phyloP scores from a whole-genome alignment of 2,888 invertebrate genomes.

The Acronicta aceris region DNA sequence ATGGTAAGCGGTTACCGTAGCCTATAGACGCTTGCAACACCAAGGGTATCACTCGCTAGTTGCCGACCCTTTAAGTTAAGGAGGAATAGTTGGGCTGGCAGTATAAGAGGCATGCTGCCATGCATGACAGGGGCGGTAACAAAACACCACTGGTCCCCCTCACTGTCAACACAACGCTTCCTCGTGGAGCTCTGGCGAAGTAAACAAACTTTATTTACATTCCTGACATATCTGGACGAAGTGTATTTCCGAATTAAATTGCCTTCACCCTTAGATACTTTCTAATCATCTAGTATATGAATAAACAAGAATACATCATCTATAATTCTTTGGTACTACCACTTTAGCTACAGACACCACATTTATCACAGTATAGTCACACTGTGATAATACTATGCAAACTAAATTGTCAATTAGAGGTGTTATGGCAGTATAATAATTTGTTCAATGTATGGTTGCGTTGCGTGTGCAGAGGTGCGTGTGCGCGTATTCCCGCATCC shows the following conservation, averaged over 20 bases:
- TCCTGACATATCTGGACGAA: neutral
- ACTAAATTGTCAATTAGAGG: conserved; percentile 54
- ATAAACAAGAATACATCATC: conserved; percentile 5
- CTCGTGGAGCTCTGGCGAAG: too few relatives aligned
- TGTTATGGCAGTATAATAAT: conserved; percentile 41
- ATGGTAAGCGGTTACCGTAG: too few relatives aligned
- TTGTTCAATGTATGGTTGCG: conserved; percentile 38
- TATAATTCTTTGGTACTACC: neutral
- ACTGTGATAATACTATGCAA: conserved; percentile 35
- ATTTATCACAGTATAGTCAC: conserved; percentile 1
- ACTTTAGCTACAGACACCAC: conserved; percentile 4
- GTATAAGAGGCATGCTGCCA: too few relatives aligned
- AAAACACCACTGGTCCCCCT: too few relatives aligned
- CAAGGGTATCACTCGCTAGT: too few relatives aligned
- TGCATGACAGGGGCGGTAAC: too few relatives aligned
- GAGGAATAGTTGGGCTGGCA: too few relatives aligned
- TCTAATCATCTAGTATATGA: neutral
- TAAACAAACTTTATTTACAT: too few relatives aligned
- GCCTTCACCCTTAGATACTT: neutral
- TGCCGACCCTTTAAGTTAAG: too few relatives aligned
- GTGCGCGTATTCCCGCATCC: conserved; percentile 31
- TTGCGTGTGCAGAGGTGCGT: conserved; percentile 21
- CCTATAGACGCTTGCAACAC: too few relatives aligned
- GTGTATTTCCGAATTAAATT: neutral
- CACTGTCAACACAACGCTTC: too few relatives aligned